Evolutionary conservation across 2,797 vertebrate genomes (phyloP).

Genomic region (Alca torda): DNA sequence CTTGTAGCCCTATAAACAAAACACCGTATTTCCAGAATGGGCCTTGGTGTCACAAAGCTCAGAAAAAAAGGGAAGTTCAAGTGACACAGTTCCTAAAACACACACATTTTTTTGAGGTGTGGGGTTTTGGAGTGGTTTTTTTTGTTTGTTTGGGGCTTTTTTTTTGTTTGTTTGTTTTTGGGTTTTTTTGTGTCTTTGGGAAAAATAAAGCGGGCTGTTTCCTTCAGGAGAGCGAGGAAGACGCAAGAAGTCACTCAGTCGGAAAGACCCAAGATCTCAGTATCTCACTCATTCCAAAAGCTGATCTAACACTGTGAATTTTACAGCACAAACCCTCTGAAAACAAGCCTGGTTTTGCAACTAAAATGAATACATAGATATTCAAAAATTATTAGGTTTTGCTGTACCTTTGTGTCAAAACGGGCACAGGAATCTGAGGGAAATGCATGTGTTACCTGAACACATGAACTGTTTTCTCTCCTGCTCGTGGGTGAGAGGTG

Average conservation of each 20-base stretch:
- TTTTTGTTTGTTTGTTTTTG: too few relatives aligned
- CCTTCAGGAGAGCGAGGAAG: background rate
- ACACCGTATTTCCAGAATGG: background rate
- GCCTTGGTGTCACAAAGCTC: background rate
- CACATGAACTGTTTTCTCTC: fast-evolving
- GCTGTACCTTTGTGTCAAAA: background rate
- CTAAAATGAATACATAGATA: fast-evolving
- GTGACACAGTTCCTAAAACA: background rate
- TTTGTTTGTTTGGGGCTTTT: too few relatives aligned
- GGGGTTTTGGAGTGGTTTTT: background rate
- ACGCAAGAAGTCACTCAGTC: fast-evolving
- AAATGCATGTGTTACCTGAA: background rate
- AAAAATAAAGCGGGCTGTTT: background rate
- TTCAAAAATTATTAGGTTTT: background rate
- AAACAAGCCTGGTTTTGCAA: background rate
- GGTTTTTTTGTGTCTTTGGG: background rate
- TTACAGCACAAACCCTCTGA: background rate
- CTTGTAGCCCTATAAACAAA: background rate
- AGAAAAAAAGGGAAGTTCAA: background rate
- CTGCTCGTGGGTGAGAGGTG: background rate
- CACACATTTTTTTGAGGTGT: background rate
- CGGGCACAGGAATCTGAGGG: background rate
- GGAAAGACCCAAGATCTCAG: background rate
- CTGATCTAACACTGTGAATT: background rate
- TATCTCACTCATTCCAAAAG: background rate